Evolutionary conservation across 2,888 invertebrate species (phyloP).

Genomic region (Lycocerus yunnanus): DNA sequence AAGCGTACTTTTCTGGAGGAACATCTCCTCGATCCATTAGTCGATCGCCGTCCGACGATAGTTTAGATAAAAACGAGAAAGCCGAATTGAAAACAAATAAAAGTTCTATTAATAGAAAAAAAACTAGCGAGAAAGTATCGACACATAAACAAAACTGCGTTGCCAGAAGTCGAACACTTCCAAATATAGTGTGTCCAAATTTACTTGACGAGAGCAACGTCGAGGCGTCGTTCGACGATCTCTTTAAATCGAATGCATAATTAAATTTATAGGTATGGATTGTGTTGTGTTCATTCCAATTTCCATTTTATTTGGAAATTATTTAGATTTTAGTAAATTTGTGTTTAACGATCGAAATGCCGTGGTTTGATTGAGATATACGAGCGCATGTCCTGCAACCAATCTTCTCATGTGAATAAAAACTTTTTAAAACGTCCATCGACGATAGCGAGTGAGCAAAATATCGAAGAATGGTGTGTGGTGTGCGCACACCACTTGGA

Average conservation of each 20-base stretch:
- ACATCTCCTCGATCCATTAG: slow-evolving; percentile 51
- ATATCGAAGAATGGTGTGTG: slow-evolving; percentile 35
- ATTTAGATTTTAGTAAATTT: slow-evolving; percentile 11
- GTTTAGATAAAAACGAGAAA: slow-evolving; percentile 24
- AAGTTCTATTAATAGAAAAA: slow-evolving; percentile 55
- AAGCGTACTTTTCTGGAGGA: slow-evolving; percentile 69
- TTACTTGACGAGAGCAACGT: slow-evolving; percentile 79
- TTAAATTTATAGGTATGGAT: slow-evolving; percentile 12
- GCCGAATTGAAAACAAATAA: slow-evolving; percentile 29
- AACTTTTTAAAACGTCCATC: not conserved
- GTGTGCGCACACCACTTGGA: slow-evolving; percentile 45
- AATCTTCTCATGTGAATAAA: not conserved
- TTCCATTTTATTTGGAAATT: slow-evolving; percentile 13
- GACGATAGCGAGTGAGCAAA: not conserved
- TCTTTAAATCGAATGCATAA: slow-evolving; percentile 62
- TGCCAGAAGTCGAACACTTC: slow-evolving; percentile 77
- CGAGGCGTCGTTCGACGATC: slow-evolving; percentile 86
- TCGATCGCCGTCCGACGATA: slow-evolving; percentile 35
- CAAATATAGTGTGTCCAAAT: slow-evolving; percentile 69
- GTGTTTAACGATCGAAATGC: not conserved
- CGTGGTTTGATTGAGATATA: not conserved
- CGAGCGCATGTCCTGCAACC: not conserved
- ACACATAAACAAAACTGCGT: slow-evolving; percentile 55
- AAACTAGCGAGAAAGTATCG: slow-evolving; percentile 59
- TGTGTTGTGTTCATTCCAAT: slow-evolving; percentile 20